These are phyloP conservation scores for Sardinella longiceps DNA, from an alignment of 2,797 vertebrate species.

Conservation along the genomic window DNA sequence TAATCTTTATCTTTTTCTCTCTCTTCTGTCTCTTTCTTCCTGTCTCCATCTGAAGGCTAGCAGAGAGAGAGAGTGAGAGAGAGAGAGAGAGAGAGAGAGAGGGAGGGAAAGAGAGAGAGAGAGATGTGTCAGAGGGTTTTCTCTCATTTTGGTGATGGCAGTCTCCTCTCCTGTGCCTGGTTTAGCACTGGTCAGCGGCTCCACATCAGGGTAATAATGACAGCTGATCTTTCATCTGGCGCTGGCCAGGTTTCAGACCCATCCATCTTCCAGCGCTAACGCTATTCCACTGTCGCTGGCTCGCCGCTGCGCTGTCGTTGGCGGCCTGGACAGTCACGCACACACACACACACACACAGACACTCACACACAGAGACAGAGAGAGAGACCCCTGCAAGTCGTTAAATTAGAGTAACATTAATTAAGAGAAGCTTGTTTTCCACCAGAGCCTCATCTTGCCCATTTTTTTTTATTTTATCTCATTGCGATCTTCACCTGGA, in stretches of 20 bases:
- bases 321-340: neutral
- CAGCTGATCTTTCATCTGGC: slow-evolving; percentile 20
- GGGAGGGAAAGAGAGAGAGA: neutral
- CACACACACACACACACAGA: no score
- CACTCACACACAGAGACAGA: neutral
- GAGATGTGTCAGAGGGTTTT: neutral
- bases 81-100: neutral
- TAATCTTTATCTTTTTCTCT: neutral
- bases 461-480: neutral
- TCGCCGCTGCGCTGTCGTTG: no score
- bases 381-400: slow-evolving; percentile 1
- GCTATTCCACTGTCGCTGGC: neutral
- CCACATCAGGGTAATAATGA: slow-evolving; percentile 15
- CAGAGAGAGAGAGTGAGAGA: no score
- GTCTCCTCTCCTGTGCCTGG: neutral
- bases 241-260: neutral
- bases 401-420: neutral
- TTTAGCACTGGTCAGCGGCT: neutral
- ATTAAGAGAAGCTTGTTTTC: neutral
- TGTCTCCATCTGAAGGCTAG: neutral
- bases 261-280: neutral
- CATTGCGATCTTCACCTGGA: neutral
- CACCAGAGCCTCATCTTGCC: neutral
- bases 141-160: slow-evolving; percentile 10
- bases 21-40: neutral